Base-by-base conservation (phyloP, 2,113 vertebrate species). In the Maccullochella peelii region DNA sequence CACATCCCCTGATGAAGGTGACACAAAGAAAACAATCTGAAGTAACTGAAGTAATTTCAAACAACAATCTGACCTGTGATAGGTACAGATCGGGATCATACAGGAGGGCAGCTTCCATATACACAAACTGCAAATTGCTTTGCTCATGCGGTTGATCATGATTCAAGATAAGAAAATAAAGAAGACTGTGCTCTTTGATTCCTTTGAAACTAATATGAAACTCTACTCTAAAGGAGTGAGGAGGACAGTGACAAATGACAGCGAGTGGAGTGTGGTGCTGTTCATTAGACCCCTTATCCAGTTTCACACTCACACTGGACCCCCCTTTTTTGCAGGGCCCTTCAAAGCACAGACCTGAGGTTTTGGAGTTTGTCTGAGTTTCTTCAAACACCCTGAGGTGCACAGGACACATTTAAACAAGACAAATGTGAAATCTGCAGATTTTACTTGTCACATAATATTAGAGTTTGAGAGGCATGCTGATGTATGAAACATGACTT, bases 161-260 rank as follows among this genome's bases (percentile, higher is more conserved):
- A 77, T 49, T 52, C 36, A 16, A 86, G 82, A 90, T 87, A 82
- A 84, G 59, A 80, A 80, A 85, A 78, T 67, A 47, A 82, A 61
- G 55, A 71, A 21, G 67, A 16, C 68, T 15, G 42, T 1, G 62
- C 44, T 85, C 52, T 82, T 54, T 59, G 80, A 91, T 79, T 79
- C 79, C 84, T 90, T 83, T 90, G 85, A 89, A 89, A 86, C 78
- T 83, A 67, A 87, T 78, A 55, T 73, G 74, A 85, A 79, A 83
- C 71, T 89, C 44, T 30, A 75, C 55, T n/a, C 74, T 23, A 77
- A 69, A 82, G 73, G 75, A 83, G 18, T 18, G 85, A 83, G 88
- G 82, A 77, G 83, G 89, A 90, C 90, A 88, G 85, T 86, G 89
- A 92, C 86, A 83, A 87, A 89, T 82, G 52, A 57, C 80, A 59